Conservation (phyloP, 2,797 vertebrate genomes). For the Percopsis omiscomaycus region DNA sequence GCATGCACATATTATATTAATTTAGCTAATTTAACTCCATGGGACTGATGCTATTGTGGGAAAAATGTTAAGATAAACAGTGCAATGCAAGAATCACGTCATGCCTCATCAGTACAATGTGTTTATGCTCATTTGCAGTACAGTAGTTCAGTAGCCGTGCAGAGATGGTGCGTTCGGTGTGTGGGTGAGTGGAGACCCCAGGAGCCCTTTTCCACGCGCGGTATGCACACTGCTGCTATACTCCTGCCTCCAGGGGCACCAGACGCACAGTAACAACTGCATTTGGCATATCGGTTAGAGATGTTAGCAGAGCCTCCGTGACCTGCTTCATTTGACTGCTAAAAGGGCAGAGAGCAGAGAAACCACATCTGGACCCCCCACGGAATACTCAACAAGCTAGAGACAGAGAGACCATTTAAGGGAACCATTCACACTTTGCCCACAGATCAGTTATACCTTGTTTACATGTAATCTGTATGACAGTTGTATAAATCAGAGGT, state of each 20-base stretch:
- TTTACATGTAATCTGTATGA: too few relatives aligned
- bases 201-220: constrained; percentile 20
- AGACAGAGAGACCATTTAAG: constrained; percentile 25
- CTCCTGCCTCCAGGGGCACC: constrained; percentile 31
- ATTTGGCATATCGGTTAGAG: constrained; percentile 51
- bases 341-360: constrained; percentile 28
- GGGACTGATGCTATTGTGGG: too few relatives aligned
- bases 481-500: too few relatives aligned
- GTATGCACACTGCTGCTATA: constrained; percentile 20
- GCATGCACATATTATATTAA: constrained; percentile 8
- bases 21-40: too few relatives aligned
- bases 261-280: constrained; percentile 50
- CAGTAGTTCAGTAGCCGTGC: too few relatives aligned
- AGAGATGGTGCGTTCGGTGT: background rate
- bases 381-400: constrained; percentile 42
- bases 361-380: constrained; percentile 45
- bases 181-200: constrained; percentile 33
- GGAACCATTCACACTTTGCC: background rate
- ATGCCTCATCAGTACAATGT: too few relatives aligned
- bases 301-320: constrained; percentile 30
- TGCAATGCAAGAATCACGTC: too few relatives aligned
- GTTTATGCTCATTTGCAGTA: too few relatives aligned
- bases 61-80: too few relatives aligned
- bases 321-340: constrained; percentile 48
- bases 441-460: too few relatives aligned